phyloP scores from a whole-genome alignment of 1,140 invertebrate genomes.

The Philopotamus ludificatus region DNA sequence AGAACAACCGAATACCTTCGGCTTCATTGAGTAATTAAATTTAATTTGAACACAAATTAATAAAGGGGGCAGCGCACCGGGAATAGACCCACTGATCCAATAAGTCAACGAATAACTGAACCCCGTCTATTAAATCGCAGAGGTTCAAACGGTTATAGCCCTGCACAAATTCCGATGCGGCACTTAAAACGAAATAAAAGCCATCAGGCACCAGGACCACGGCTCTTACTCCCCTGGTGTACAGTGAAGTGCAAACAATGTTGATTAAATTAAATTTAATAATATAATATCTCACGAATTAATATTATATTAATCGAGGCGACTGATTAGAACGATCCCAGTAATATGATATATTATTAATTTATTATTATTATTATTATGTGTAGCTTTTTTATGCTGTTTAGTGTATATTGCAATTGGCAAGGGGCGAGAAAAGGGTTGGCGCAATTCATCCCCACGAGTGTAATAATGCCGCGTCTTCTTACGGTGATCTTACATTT shows the following conservation, averaged over 20 bases:
- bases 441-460: not conserved
- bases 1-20: too few relatives aligned
- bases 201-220: not conserved
- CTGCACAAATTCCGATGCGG: not conserved
- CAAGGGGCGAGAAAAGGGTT: not conserved
- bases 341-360: too few relatives aligned
- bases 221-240: too few relatives aligned
- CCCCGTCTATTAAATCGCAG: not conserved
- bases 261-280: too few relatives aligned
- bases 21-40: not conserved
- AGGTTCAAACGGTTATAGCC: not conserved
- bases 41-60: not conserved
- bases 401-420: too few relatives aligned
- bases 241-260: too few relatives aligned
- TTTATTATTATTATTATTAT: too few relatives aligned
- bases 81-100: not conserved
- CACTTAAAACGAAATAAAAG: not conserved
- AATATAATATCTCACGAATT: too few relatives aligned
- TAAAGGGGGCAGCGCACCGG: not conserved
- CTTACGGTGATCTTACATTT: not conserved
- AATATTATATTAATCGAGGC: too few relatives aligned
- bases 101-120: not conserved
- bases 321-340: too few relatives aligned
- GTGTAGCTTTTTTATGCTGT: too few relatives aligned
- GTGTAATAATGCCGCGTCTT: not conserved